phyloP scores from a whole-genome alignment of 2,888 invertebrate species.

The Drosophila tanythrix region DNA sequence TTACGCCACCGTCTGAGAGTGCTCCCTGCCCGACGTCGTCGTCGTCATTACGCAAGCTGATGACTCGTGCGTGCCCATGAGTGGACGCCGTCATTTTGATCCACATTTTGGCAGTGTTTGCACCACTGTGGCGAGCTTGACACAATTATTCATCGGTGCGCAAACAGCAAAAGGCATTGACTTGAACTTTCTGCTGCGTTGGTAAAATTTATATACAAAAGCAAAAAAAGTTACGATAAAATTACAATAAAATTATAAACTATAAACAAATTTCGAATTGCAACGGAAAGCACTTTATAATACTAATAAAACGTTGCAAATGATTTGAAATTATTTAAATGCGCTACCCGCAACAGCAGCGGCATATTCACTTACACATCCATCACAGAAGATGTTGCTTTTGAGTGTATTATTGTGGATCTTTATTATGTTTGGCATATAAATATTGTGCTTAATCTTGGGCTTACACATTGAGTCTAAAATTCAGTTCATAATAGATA shows the following conservation, averaged over 20 bases:
- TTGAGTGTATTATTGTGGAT: background rate
- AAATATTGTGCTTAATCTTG: background rate
- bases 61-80: slow-evolving; percentile 53
- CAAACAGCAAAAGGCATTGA: slow-evolving; percentile 65
- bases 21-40: slow-evolving; percentile 8
- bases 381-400: background rate
- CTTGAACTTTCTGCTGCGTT: slow-evolving; percentile 80
- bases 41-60: slow-evolving; percentile 44
- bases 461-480: background rate
- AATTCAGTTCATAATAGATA: slow-evolving; percentile 1
- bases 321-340: slow-evolving; percentile 34
- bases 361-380: slow-evolving; percentile 19
- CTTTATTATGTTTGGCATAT: background rate
- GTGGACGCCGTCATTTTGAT: slow-evolving; percentile 21
- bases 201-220: slow-evolving; percentile 83
- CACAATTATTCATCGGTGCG: slow-evolving; percentile 51
- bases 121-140: slow-evolving; percentile 70
- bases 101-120: slow-evolving; percentile 21
- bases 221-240: slow-evolving; percentile 81
- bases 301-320: slow-evolving; percentile 27
- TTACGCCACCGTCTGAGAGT: slow-evolving; percentile 60
- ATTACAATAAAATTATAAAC: slow-evolving; percentile 69
- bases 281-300: slow-evolving; percentile 57
- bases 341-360: slow-evolving; percentile 20
- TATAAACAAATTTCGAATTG: slow-evolving; percentile 46